These are phyloP conservation scores for Nibea coibor DNA, from an alignment of 2,113 vertebrate species.

Conservation along the genomic window DNA sequence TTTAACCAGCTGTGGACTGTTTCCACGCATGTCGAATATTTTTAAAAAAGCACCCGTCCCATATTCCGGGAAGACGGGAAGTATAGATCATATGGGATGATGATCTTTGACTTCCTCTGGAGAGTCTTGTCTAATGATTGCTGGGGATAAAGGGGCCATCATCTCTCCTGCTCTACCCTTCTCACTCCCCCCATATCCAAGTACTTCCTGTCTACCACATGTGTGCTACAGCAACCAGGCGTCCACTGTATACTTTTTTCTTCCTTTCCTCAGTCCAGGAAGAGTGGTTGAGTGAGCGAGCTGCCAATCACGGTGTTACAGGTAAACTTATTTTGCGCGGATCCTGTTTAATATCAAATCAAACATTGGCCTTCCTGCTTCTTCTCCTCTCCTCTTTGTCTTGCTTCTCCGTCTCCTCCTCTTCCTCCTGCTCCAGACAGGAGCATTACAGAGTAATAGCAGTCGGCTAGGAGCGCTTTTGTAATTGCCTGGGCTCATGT, in stretches of 20 bases:
- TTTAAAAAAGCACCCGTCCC: conserved; percentile 45
- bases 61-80: conserved; percentile 60
- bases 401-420: conserved; percentile 26
- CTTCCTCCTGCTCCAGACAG: conserved; percentile 60
- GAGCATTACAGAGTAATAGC: conserved; percentile 72
- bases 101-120: conserved; percentile 74
- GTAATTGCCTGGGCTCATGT: conserved; percentile 79
- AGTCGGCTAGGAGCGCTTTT: conserved; percentile 69
- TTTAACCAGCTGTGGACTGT: conserved; percentile 60
- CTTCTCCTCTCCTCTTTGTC: background rate
- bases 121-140: conserved; percentile 71
- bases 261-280: conserved; percentile 29
- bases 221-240: conserved; percentile 38
- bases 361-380: background rate
- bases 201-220: conserved; percentile 73
- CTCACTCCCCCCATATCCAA: conserved; percentile 1
- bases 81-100: conserved; percentile 67
- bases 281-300: conserved; percentile 29
- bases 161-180: conserved; percentile 45
- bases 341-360: background rate
- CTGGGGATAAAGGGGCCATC: conserved; percentile 68
- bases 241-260: background rate
- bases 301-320: conserved; percentile 46
- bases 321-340: background rate
- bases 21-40: conserved; percentile 31